A percentile compares a stretch with the other conserved stretches of the same genome.
phyloP scores from a whole-genome alignment of 2,888 invertebrate genomes.

The Frankliniella fusca region DNA sequence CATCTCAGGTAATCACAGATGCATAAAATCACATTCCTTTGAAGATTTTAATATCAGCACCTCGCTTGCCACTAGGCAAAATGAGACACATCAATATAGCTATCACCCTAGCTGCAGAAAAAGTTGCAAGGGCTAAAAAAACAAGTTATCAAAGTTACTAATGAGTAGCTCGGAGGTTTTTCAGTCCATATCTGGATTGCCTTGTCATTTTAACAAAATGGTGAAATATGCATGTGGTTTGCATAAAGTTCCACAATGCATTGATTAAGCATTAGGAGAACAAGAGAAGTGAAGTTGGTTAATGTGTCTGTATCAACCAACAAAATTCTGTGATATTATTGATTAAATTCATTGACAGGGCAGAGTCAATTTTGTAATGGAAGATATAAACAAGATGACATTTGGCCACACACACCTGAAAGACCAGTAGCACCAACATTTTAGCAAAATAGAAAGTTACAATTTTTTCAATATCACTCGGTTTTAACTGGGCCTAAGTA shows the following conservation, averaged over 20 bases:
- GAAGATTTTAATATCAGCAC: neutral
- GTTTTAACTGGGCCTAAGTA: neutral
- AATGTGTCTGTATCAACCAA: no score
- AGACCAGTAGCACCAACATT: neutral
- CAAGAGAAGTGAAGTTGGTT: no score
- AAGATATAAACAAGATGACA: no score
- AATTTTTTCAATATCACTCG: neutral
- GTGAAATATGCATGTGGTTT: no score
- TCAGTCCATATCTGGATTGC: neutral
- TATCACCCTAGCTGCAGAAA: no score
- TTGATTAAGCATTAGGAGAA: no score
- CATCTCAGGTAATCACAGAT: slow-evolving; percentile 19
- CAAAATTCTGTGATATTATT: no score
- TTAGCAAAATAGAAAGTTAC: neutral
- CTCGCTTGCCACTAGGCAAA: no score
- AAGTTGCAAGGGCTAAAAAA: neutral
- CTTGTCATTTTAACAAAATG: no score
- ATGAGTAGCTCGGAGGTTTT: neutral
- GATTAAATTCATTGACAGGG: no score
- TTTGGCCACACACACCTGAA: neutral
- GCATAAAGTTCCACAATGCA: neutral
- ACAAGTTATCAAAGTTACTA: neutral
- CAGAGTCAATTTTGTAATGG: no score
- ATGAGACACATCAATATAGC: neutral
- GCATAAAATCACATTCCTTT: slow-evolving; percentile 15